phyloP scores from a whole-genome alignment of 35 echinoderm and acorn worm genomes.

The Lytechinus variegatus region DNA sequence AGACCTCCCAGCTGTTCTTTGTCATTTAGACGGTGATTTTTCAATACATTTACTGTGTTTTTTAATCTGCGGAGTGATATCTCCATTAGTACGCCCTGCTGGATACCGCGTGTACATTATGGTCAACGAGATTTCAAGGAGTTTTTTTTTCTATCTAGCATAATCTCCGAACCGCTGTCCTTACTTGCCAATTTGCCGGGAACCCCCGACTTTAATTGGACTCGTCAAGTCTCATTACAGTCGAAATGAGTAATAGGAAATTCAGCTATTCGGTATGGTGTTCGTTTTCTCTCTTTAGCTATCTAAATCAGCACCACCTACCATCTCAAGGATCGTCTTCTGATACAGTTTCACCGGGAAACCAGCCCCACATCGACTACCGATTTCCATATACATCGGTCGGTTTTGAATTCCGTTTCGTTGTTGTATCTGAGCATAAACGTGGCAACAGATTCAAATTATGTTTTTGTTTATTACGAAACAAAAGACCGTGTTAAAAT shows the following conservation, averaged over 20 bases:
- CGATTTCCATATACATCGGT: no score
- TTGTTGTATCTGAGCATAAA: no score
- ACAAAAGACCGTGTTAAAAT: no score
- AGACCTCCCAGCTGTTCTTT: no score
- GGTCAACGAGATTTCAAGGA: not conserved
- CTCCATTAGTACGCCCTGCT: not conserved
- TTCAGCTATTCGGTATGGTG: not conserved
- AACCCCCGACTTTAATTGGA: not conserved
- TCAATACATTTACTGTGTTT: no score
- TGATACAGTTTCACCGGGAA: no score
- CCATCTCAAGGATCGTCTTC: not conserved
- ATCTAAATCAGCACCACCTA: not conserved
- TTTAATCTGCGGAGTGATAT: no score
- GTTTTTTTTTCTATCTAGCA: not conserved
- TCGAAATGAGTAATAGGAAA: not conserved
- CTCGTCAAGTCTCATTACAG: not conserved
- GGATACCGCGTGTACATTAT: not conserved
- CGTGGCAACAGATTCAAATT: no score
- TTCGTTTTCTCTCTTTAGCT: not conserved
- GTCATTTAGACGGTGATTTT: no score
- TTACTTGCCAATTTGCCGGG: not conserved
- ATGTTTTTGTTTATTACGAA: no score
- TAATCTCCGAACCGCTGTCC: not conserved
- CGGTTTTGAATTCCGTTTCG: no score
- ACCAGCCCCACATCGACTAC: no score